Base-by-base conservation (phyloP, 2,797 vertebrate species). In the Diglossa cyanea region DNA sequence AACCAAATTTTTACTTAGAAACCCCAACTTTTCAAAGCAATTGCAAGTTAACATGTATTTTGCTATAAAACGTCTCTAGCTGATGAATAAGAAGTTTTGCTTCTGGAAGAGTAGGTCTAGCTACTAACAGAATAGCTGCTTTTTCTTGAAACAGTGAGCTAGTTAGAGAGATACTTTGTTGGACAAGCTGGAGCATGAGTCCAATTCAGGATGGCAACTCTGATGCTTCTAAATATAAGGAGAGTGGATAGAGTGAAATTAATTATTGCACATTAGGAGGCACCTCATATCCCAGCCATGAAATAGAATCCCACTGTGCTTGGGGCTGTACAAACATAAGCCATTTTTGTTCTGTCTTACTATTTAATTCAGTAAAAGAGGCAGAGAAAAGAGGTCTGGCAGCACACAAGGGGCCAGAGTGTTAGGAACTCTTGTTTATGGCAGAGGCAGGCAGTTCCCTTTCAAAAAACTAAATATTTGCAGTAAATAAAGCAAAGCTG, bases 111-210 rank as follows among this genome's bases (percentile, higher is more conserved):
- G 23, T 37, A 28, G 39, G 24, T 75, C 31, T 81, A 45, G 75
- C 78, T 89, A 45, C 11, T 37, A 51, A 51, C 10, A 53, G 48
- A 79, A 74, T 51, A 85, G 35, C 73, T 94, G 54, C 30, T 53
- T 94, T 88, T 92, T 88, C 75, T 88, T 75, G 70, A 88, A 88
- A 82, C 62, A 81, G 47, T 2, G 45, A 68, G 44, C 33, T 48
- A 35, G 58, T 66, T 76, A 74, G 82, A 90, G 82, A 90, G 62
- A 50, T 91, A 37, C 4, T 77, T 77, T 78, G 54, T 17, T 81
- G 72, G 87, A 84, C 91, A 93, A 96, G 93, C 82, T 78, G 63
- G 40, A 94, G 76, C 93, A 94, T 88, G 89, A 93, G 51, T 61
- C 58, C 78, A 66, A 88, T 90, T 93, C 71, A 72, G 82, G 58